A percentile compares a stretch with the other conserved stretches of the same genome.
Conservation (phyloP, 2,113 vertebrate species). For the Stigmatopora nigra region DNA sequence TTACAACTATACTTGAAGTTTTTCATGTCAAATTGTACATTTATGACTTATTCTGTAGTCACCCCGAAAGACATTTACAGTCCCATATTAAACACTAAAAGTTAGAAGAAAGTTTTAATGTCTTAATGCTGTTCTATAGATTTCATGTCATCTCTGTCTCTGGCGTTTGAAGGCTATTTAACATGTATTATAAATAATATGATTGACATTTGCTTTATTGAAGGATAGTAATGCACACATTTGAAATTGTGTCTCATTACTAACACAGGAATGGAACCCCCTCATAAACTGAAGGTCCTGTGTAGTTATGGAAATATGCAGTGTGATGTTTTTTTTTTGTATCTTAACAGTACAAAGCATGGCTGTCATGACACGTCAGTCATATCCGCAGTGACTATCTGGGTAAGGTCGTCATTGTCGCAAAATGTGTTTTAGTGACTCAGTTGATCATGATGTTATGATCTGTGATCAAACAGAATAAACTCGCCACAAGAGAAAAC, state of each 20-base stretch:
- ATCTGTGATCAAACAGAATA: too few species aligned
- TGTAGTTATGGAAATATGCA: conserved; percentile 10
- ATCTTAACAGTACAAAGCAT: conserved; percentile 38
- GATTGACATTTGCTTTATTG: not conserved
- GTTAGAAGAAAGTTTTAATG: too few species aligned
- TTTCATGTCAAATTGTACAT: not conserved
- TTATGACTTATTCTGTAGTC: not conserved
- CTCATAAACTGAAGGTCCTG: not conserved
- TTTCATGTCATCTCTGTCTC: too few species aligned
- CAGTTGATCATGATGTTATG: not conserved
- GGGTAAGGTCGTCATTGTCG: not conserved
- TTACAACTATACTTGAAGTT: not conserved
- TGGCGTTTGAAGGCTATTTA: too few species aligned
- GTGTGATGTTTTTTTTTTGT: not conserved
- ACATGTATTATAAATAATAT: not conserved
- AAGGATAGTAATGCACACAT: not conserved
- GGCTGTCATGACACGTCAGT: conserved; percentile 18
- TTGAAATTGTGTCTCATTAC: not conserved
- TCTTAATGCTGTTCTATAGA: too few species aligned
- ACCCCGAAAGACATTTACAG: not conserved
- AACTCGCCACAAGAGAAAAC: too few species aligned
- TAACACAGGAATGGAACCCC: not conserved
- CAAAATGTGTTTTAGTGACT: not conserved
- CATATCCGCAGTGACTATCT: not conserved
- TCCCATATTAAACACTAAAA: too few species aligned